phyloP scores from a whole-genome alignment of 2,888 invertebrate genomes.

The Mechanitis mazaeus region DNA sequence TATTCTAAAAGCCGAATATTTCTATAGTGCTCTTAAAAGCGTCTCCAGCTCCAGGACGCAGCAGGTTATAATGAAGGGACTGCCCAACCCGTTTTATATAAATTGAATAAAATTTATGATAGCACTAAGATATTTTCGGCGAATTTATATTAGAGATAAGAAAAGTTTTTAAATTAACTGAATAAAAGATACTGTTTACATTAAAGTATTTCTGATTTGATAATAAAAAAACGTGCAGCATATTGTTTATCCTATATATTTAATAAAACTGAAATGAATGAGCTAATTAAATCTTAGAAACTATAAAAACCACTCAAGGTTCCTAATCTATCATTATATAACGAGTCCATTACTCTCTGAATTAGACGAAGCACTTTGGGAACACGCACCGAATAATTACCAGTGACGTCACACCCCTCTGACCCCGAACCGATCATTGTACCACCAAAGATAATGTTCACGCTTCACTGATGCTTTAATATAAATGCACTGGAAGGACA shows the following conservation, averaged over 20 bases:
- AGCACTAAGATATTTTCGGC: constrained; percentile 10
- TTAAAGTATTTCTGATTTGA: too few species aligned
- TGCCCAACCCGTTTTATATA: constrained; percentile 36
- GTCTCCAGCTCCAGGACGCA: constrained; percentile 54
- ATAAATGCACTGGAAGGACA: constrained; percentile 28
- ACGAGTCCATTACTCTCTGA: constrained; percentile 21
- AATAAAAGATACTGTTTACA: too few species aligned
- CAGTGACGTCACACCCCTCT: constrained; percentile 32
- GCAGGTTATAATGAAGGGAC: constrained; percentile 48
- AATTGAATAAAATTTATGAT: constrained; percentile 7
- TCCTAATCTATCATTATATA: constrained; percentile 8
- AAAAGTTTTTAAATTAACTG: too few species aligned
- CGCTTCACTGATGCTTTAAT: constrained; percentile 29
- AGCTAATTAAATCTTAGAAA: too few species aligned
- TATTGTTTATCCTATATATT: too few species aligned
- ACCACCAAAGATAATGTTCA: constrained; percentile 34
- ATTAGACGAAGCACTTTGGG: constrained; percentile 26
- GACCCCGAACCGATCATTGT: constrained; percentile 42
- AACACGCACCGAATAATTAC: constrained; percentile 45
- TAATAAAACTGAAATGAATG: too few species aligned
- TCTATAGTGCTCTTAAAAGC: constrained; percentile 53
- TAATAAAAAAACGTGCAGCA: too few species aligned
- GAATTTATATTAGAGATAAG: neutral
- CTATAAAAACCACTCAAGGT: too few species aligned
- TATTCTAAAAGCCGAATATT: constrained; percentile 30